A percentile compares a stretch with the other conserved stretches of the same genome.
phyloP scores from a whole-genome alignment of 2,888 invertebrate genomes.

The Aquatica leii region DNA sequence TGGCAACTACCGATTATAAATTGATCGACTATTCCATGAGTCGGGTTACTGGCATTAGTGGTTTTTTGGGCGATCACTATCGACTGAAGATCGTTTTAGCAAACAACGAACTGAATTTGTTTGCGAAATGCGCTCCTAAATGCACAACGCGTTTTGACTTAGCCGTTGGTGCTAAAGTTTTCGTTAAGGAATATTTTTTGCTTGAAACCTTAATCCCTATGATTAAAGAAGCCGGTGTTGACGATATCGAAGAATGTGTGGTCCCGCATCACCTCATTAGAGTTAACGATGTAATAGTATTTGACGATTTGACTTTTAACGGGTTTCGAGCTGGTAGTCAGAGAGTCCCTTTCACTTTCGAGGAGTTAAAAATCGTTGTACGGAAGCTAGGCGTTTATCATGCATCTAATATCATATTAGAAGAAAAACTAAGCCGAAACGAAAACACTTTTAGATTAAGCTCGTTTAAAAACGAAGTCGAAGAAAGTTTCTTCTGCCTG shows the following conservation, averaged over 20 bases:
- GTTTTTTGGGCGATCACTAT: constrained; percentile 50
- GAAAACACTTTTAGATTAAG: not conserved
- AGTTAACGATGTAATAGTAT: constrained; percentile 14
- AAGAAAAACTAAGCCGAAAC: constrained; percentile 15
- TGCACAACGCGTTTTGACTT: constrained; percentile 35
- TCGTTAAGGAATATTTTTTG: constrained; percentile 18
- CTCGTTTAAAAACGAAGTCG: constrained; percentile 12
- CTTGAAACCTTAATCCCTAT: constrained; percentile 11
- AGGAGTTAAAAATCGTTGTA: constrained; percentile 15
- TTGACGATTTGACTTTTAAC: constrained; percentile 13
- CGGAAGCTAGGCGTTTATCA: constrained; percentile 19
- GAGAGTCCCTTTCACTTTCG: constrained; percentile 4
- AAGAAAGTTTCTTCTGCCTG: constrained; percentile 12
- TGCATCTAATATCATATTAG: constrained; percentile 15
- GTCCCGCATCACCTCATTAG: constrained; percentile 13
- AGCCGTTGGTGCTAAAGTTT: constrained; percentile 35
- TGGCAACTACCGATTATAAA: constrained; percentile 39
- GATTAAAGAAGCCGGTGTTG: constrained; percentile 2
- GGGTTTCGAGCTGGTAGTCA: constrained; percentile 8
- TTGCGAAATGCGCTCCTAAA: constrained; percentile 46
- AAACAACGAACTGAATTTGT: constrained; percentile 39
- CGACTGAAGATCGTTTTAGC: constrained; percentile 43
- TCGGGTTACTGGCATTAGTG: constrained; percentile 40
- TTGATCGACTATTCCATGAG: constrained; percentile 36
- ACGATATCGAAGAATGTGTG: constrained; percentile 6